Percentiles rank a stretch among this genome's conserved stretches.
These are phyloP conservation scores for Sus cebifrons DNA, from an alignment of 2,797 vertebrate species.

Conservation along the genomic window DNA sequence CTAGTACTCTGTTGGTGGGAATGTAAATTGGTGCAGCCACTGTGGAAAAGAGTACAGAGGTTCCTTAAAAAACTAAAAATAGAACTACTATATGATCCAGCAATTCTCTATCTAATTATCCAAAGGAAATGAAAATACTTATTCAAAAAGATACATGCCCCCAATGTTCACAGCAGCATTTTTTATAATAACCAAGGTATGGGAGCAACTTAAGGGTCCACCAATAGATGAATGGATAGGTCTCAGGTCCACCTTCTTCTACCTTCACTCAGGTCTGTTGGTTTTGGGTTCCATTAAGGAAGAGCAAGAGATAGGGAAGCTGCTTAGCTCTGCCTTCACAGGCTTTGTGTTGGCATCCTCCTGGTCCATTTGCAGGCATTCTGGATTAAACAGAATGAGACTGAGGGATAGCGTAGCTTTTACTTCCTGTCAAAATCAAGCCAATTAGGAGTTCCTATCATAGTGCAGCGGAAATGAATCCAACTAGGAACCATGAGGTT, in stretches of 20 bases:
- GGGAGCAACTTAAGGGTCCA: not conserved
- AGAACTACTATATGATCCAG: not conserved
- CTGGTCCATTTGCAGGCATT: not conserved
- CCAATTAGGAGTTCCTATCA: not conserved
- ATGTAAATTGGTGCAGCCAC: not conserved
- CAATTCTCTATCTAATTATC: not conserved
- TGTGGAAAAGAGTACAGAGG: not conserved
- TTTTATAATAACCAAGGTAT: not conserved
- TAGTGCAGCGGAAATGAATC: too few relatives aligned
- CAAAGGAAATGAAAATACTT: not conserved
- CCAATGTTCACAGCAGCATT: not conserved
- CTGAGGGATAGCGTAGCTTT: not conserved
- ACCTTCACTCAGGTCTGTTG: not conserved
- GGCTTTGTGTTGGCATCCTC: not conserved
- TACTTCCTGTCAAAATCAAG: conserved; percentile 37
- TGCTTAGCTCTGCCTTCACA: not conserved
- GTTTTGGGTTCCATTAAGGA: not conserved
- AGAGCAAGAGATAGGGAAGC: not conserved
- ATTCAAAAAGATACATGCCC: not conserved
- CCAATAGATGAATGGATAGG: not conserved
- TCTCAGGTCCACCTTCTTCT: conserved; percentile 16
- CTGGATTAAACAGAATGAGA: conserved; percentile 6
- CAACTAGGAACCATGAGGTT: too few relatives aligned
- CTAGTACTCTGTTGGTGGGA: not conserved
- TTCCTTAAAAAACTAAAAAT: not conserved